These are phyloP conservation scores for Microplitis demolitor DNA, from an alignment of 1,140 invertebrate species.

Conservation along the genomic window DNA sequence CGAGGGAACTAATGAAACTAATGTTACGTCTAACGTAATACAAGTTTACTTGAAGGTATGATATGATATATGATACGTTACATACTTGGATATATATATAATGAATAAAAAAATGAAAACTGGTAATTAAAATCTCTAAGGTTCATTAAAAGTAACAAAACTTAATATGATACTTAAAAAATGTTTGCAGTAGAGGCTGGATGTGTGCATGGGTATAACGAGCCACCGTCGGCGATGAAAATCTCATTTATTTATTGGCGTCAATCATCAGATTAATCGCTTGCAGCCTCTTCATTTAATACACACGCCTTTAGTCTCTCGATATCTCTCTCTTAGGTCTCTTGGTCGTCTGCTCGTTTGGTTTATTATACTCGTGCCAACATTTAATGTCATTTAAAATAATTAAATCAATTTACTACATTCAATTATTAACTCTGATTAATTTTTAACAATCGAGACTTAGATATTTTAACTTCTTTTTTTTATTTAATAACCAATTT, in stretches of 20 bases:
- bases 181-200: no score
- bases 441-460: no score
- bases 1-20: neutral
- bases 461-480: no score
- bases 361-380: neutral
- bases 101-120: no score
- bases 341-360: no score
- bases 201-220: neutral
- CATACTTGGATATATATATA: no score
- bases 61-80: no score
- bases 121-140: no score
- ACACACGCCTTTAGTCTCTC: neutral
- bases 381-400: conserved; percentile 11
- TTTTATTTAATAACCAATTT: no score
- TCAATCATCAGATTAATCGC: conserved; percentile 17
- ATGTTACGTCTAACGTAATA: neutral
- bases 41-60: neutral
- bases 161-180: no score
- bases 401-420: conserved; percentile 2
- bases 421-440: neutral
- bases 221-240: conserved; percentile 1
- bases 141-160: no score
- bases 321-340: neutral
- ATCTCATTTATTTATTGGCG: conserved; percentile 17
- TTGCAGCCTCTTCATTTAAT: neutral